Percentiles rank a stretch among this genome's conserved stretches.
phyloP scores from a whole-genome alignment of 2,113 vertebrate species.

The Engystomops pustulosus region DNA sequence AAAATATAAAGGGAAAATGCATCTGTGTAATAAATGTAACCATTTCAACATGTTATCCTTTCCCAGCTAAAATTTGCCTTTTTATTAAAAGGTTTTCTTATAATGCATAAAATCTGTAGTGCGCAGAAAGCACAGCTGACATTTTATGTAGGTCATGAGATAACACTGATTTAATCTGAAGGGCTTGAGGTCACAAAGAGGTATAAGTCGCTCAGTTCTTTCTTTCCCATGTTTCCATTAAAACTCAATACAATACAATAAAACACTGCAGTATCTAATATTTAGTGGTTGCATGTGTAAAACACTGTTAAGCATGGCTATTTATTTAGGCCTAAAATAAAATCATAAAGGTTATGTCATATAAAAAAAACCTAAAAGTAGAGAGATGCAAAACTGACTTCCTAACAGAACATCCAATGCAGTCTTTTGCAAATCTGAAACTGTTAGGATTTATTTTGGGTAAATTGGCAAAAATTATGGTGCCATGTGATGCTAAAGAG shows the following conservation, averaged over 20 bases:
- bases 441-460: too few species aligned
- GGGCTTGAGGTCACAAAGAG: conserved; percentile 39
- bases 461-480: too few species aligned
- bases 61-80: background rate
- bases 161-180: conserved; percentile 40
- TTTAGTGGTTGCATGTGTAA: background rate
- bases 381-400: too few species aligned
- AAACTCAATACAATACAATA: background rate
- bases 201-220: conserved; percentile 15
- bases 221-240: background rate
- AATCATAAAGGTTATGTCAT: too few species aligned
- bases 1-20: background rate
- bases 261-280: background rate
- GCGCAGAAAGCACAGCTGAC: conserved; percentile 17
- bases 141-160: conserved; percentile 43
- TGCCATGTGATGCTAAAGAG: too few species aligned
- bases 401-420: too few species aligned
- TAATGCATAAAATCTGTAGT: conserved; percentile 1
- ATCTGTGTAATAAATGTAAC: background rate
- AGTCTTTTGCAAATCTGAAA: too few species aligned
- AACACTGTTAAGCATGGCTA: too few species aligned
- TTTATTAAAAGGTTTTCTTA: background rate
- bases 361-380: too few species aligned
- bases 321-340: too few species aligned
- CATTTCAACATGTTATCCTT: background rate